Base-by-base conservation (phyloP, 2,888 invertebrate genomes). In the Blastobasis lacticolella region DNA sequence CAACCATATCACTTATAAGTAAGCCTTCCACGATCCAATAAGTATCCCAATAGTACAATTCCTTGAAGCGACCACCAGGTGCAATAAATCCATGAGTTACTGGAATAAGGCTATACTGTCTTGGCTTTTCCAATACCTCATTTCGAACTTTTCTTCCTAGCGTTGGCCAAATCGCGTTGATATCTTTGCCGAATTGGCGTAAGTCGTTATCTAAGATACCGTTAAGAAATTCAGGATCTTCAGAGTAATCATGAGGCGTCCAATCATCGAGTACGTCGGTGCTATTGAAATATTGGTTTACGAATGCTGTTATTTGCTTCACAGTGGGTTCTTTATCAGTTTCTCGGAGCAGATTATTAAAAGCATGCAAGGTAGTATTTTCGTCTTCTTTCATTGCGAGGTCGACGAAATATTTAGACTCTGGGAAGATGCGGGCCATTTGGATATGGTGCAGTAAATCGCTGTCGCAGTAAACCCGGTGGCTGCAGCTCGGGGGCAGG, bases 41-140 rank as follows among this genome's bases (percentile, higher is more conserved):
- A 0, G 95, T 92, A 68, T 96, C 96, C 96, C 96, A 96, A 71
- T 96, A 96, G 73, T 95, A 96, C 51, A 93, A 86, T 68, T 94
- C 94, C 64, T 86, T 81, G 82, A 96, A 90, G 72, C 96, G 67
- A 57, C 96, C 90, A 60, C 94, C 91, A 10, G 90, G 94, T 61
- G 90, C 91, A 40, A 93, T 90, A 56, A 93, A 93, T 6, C 91
- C 91, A 56, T 94, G 85, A 0, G 91, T 89, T 1, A 94, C 88
- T 49, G 92, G 92, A 38, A 94, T 88, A 44, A 94, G 88, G 45
- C 94, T 94, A 71, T 91, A 90, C 53, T 86, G 79, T 49, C 92
- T 81, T 51, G 91, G 85, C 59, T 90, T 83, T 8, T 88, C 68
- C 1, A 75, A 67, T 0, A 92, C 92, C 45, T 85, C 84, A 0